These are phyloP conservation scores for Rhopalosiphum nymphaeae DNA, from an alignment of 2,888 invertebrate genomes.

Conservation along the genomic window DNA sequence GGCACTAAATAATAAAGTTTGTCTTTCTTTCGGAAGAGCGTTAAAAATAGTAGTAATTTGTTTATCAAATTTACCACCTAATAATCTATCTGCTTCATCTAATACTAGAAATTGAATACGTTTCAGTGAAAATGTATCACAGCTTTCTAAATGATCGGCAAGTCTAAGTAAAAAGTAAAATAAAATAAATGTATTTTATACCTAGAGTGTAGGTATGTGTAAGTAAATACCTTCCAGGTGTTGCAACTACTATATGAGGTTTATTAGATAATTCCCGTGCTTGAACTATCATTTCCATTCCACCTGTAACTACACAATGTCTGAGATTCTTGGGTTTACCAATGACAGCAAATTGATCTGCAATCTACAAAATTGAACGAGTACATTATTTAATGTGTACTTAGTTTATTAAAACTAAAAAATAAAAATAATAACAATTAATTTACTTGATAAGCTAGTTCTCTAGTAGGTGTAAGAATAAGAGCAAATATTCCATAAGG, in stretches of 20 bases:
- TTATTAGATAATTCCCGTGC: conserved; percentile 84
- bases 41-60: conserved; percentile 85
- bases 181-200: background rate
- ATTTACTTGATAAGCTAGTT: conserved; percentile 84
- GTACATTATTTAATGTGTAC: background rate
- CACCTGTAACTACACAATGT: conserved; percentile 92
- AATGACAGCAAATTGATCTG: conserved; percentile 92
- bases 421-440: background rate
- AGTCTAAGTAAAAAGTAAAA: conserved; percentile 73
- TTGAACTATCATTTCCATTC: conserved; percentile 92
- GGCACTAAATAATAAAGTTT: conserved; percentile 93
- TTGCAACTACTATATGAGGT: conserved; percentile 96
- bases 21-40: conserved; percentile 82
- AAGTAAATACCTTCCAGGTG: conserved; percentile 81
- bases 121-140: conserved; percentile 84
- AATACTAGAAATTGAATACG: conserved; percentile 88
- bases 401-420: background rate
- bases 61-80: conserved; percentile 85
- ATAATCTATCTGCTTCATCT: conserved; percentile 95
- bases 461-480: conserved; percentile 94
- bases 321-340: conserved; percentile 89
- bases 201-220: background rate
- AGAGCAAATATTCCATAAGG: conserved; percentile 97
- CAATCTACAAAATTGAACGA: conserved; percentile 77
- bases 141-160: conserved; percentile 92